These are phyloP conservation scores for Thereva nobilitata DNA, from an alignment of 2,888 invertebrate species.

Conservation along the genomic window DNA sequence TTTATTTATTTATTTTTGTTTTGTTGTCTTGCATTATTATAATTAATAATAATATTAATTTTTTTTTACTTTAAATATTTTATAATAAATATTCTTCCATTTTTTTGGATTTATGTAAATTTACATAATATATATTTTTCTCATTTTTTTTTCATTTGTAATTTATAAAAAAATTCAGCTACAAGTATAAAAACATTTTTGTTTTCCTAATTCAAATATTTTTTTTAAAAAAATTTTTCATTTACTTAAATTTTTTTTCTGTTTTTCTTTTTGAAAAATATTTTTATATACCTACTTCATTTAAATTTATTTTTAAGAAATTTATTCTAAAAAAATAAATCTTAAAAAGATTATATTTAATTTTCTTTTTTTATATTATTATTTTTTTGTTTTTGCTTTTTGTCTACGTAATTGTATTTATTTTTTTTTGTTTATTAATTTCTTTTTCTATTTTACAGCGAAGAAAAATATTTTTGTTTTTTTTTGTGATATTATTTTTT, in stretches of 20 bases:
- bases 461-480: conserved; percentile 28
- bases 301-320: conserved; percentile 12
- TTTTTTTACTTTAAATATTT: conserved; percentile 4
- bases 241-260: conserved; percentile 22
- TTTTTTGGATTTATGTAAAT: conserved; percentile 4
- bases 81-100: conserved; percentile 11
- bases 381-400: conserved; percentile 15
- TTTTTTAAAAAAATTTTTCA: conserved; percentile 31
- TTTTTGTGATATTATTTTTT: conserved; percentile 13
- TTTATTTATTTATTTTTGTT: conserved; percentile 10
- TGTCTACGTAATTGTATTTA: conserved; percentile 9
- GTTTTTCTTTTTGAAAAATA: conserved; percentile 31
- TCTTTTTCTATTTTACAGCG: conserved; percentile 23
- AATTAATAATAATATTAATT: conserved; percentile 2
- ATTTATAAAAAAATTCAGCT: conserved; percentile 40
- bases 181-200: conserved; percentile 41
- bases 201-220: conserved; percentile 38
- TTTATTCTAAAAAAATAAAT: conserved; percentile 30
- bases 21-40: conserved; percentile 12
- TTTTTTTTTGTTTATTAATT: conserved; percentile 12
- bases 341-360: conserved; percentile 5
- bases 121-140: conserved; percentile 17
- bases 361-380: no score
- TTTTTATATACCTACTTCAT: not conserved
- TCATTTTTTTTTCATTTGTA: conserved; percentile 14